Percentiles rank a stretch among this genome's conserved stretches.
Evolutionary conservation across 1,140 invertebrate species (phyloP).

Genomic region (Lepidostoma basale): DNA sequence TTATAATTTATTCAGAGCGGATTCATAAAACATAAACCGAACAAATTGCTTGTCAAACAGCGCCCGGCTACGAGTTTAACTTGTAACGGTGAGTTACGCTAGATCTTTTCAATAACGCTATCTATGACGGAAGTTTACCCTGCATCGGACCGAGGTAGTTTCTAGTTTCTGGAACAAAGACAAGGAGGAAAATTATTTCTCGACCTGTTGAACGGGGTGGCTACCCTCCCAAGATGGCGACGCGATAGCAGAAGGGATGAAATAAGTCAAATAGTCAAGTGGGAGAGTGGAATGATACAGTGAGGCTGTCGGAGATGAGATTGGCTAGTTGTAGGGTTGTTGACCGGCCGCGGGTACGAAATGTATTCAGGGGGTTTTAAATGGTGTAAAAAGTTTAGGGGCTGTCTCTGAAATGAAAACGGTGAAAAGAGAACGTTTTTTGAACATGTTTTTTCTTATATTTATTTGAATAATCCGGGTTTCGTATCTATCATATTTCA

Average conservation of each 20-base stretch:
- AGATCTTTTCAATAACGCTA: no score
- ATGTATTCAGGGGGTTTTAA: not conserved
- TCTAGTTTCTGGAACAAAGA: slow-evolving; percentile 1
- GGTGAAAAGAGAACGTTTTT: no score
- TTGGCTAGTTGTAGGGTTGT: not conserved
- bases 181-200: not conserved
- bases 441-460: no score
- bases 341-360: not conserved
- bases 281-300: slow-evolving; percentile 8
- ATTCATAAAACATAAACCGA: not conserved
- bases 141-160: not conserved
- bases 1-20: no score
- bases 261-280: slow-evolving; percentile 15
- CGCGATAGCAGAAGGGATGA: slow-evolving; percentile 13
- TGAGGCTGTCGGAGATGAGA: not conserved
- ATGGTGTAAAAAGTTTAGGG: no score
- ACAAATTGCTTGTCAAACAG: slow-evolving; percentile 3
- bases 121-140: no score
- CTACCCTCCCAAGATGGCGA: not conserved
- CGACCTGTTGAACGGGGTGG: slow-evolving; percentile 9
- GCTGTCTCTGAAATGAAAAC: no score
- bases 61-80: no score
- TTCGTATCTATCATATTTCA: no score
- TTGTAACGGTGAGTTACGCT: no score
- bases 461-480: no score